Conservation (phyloP, 2,113 vertebrate species). For the Trogon surrucura region DNA sequence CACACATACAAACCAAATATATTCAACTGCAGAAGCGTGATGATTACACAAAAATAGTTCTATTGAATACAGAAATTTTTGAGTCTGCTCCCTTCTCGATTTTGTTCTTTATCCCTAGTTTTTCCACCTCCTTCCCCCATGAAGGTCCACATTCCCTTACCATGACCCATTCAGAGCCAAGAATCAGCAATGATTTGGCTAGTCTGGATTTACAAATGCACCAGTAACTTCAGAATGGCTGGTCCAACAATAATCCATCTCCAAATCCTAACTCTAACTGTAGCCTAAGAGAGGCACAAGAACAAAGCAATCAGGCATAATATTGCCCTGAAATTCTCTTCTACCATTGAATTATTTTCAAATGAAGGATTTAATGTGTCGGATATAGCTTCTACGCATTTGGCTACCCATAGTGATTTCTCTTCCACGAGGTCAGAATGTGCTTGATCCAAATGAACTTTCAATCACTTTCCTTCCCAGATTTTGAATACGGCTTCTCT, state of each 20-base stretch:
- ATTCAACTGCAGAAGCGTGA: not conserved
- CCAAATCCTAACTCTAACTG: not conserved
- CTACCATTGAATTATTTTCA: not conserved
- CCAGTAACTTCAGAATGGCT: not conserved
- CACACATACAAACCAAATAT: not conserved
- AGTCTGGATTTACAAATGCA: not conserved
- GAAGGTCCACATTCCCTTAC: not conserved
- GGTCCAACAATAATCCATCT: not conserved
- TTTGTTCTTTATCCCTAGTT: not conserved
- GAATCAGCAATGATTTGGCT: not conserved
- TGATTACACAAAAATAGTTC: not conserved
- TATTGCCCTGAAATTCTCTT: not conserved
- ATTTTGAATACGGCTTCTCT: not conserved
- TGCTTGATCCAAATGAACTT: not conserved
- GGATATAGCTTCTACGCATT: not conserved
- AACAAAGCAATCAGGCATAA: not conserved
- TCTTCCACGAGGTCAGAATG: not conserved
- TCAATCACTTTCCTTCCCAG: not conserved
- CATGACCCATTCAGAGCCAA: not conserved
- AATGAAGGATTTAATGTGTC: not conserved
- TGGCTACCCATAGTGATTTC: not conserved
- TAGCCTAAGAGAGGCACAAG: not conserved
- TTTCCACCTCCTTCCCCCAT: not conserved
- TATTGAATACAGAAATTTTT: rapidly evolving
- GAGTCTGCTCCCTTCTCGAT: not conserved